A percentile compares a stretch with the other conserved stretches of the same genome.
Conservation (phyloP, 2,113 vertebrate genomes). For the Syngnathus typhle region DNA sequence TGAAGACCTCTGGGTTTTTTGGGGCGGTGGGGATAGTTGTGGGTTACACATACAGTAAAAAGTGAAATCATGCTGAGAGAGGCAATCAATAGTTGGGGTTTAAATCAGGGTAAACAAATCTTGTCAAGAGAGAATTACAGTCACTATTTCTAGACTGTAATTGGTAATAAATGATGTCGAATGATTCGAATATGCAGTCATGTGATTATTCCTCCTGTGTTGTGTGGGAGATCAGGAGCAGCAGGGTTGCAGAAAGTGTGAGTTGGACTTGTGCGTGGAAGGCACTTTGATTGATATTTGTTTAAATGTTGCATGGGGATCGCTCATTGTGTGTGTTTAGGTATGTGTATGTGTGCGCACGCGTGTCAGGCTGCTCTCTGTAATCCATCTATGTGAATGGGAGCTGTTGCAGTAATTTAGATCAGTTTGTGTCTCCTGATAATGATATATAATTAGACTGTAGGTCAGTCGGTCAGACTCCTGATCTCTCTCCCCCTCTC, state of each 20-base stretch:
- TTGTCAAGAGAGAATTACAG: neutral
- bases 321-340: neutral
- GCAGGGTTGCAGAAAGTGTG: constrained; percentile 24
- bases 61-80: neutral
- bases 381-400: constrained; percentile 66
- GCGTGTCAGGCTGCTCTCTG: constrained; percentile 43
- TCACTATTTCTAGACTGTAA: neutral
- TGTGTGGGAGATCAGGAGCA: constrained; percentile 5
- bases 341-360: constrained; percentile 3
- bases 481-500: constrained; percentile 31
- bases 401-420: constrained; percentile 68
- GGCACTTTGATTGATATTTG: constrained; percentile 64
- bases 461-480: constrained; percentile 68
- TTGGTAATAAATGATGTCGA: constrained; percentile 5
- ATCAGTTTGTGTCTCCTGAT: constrained; percentile 67
- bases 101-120: neutral
- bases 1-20: neutral
- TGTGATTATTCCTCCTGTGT: constrained; percentile 8
- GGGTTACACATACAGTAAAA: neutral
- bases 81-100: neutral
- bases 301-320: constrained; percentile 58
- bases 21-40: neutral
- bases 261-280: constrained; percentile 42
- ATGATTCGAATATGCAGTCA: constrained; percentile 1
- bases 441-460: constrained; percentile 70